Conservation (phyloP, 2,113 vertebrate genomes). For the Leptobrachium leishanense region DNA sequence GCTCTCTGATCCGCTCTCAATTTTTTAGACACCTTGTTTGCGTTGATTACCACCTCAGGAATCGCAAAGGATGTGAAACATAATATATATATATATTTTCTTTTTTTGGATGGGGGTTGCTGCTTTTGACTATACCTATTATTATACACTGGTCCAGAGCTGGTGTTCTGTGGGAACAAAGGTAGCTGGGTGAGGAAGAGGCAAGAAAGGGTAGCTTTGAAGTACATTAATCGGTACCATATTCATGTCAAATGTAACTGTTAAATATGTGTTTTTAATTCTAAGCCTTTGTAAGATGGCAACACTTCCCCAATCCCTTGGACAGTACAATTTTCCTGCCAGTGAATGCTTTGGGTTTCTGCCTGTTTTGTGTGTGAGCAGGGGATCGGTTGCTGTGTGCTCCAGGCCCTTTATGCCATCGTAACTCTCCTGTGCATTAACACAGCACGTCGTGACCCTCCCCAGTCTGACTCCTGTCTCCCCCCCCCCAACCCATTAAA, state of each 20-base stretch:
- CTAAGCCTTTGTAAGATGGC: conserved; percentile 7
- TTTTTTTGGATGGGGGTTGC: too few species aligned
- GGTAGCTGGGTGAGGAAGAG: neutral
- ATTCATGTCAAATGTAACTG: conserved; percentile 9
- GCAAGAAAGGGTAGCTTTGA: neutral
- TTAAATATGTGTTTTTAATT: conserved; percentile 2
- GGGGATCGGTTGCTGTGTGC: conserved; percentile 53
- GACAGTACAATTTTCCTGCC: conserved; percentile 19
- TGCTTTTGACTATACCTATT: too few species aligned
- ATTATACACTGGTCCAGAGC: neutral
- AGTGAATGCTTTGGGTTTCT: conserved; percentile 37
- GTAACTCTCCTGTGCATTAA: conserved; percentile 64
- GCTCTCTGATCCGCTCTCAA: too few species aligned
- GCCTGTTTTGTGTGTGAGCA: conserved; percentile 15
- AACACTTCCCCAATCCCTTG: neutral
- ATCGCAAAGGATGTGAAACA: too few species aligned
- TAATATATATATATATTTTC: too few species aligned
- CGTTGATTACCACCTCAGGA: too few species aligned
- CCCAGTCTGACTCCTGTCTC: conserved; percentile 68
- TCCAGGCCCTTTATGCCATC: conserved; percentile 63
- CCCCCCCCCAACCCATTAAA: conserved; percentile 52
- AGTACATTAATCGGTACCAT: conserved; percentile 1
- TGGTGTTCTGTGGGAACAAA: neutral
- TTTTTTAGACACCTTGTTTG: too few species aligned
- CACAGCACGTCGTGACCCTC: conserved; percentile 68